A percentile compares a stretch with the other conserved stretches of the same genome.
Conservation (phyloP, 2,888 invertebrate genomes). For the Erebia epiphron region DNA sequence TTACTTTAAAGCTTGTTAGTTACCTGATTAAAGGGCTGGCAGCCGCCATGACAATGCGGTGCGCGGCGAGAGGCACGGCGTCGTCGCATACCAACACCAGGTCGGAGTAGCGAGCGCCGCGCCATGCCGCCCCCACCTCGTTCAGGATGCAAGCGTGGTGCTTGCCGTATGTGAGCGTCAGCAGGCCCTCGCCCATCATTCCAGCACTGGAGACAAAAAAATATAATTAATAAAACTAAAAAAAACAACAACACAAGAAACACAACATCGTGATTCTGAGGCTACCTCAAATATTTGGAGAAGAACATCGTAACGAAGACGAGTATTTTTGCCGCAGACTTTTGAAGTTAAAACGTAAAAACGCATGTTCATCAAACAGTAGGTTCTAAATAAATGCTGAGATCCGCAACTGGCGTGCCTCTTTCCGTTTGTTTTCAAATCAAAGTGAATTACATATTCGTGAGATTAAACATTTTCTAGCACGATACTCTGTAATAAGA, state of each 20-base stretch:
- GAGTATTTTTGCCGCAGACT: not conserved
- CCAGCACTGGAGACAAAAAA: constrained; percentile 71
- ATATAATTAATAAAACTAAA: constrained; percentile 11
- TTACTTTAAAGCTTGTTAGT: constrained; percentile 24
- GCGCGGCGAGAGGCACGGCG: constrained; percentile 90
- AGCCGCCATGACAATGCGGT: constrained; percentile 93
- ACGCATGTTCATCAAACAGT: constrained; percentile 7
- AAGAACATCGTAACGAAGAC: constrained; percentile 5
- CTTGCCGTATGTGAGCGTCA: constrained; percentile 96
- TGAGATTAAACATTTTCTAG: constrained; percentile 56
- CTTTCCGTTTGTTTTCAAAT: constrained; percentile 47
- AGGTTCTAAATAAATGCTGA: constrained; percentile 34
- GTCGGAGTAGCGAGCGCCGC: constrained; percentile 93
- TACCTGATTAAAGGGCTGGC: constrained; percentile 93
- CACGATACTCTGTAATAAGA: constrained; percentile 59
- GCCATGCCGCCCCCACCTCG: constrained; percentile 94
- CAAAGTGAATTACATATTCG: constrained; percentile 58
- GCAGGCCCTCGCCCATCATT: constrained; percentile 87
- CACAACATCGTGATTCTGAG: not conserved
- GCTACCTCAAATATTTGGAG: constrained; percentile 1
- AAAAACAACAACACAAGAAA: not conserved
- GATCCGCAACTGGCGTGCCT: constrained; percentile 41
- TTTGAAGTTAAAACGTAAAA: constrained; percentile 10
- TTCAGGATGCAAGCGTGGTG: constrained; percentile 96
- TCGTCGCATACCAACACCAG: constrained; percentile 93